Conservation (phyloP, 2,797 vertebrate genomes). For the Manis crassicaudata region DNA sequence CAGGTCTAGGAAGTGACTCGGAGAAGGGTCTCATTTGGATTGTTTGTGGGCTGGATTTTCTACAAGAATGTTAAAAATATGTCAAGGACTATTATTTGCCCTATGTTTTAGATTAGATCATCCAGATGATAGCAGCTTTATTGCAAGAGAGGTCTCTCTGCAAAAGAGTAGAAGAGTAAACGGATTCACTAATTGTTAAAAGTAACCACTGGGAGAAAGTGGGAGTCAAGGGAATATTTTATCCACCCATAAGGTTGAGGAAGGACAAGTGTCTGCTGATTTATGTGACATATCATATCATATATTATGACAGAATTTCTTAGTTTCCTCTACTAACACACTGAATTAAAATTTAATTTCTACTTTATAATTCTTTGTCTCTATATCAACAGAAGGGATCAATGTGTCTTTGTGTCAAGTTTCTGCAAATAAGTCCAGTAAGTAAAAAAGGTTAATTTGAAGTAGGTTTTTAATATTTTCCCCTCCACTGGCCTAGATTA, state of each 20-base stretch:
- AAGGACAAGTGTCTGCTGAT: not conserved
- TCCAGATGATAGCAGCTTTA: not conserved
- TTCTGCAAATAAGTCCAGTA: not conserved
- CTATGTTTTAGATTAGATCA: not conserved
- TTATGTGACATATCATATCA: not conserved
- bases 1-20: not conserved
- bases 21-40: not conserved
- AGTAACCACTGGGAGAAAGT: not conserved
- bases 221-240: not conserved
- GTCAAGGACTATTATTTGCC: not conserved
- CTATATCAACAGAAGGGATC: not conserved
- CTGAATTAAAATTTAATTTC: slow-evolving; percentile 15
- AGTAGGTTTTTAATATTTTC: slow-evolving; percentile 4
- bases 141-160: not conserved
- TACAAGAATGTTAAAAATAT: not conserved
- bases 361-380: not conserved
- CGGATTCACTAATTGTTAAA: not conserved
- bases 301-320: not conserved
- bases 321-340: not conserved
- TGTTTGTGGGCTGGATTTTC: not conserved
- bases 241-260: not conserved
- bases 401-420: not conserved
- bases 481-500: not conserved
- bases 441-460: slow-evolving; percentile 41
- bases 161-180: not conserved